phyloP scores from a whole-genome alignment of 2,797 vertebrate genomes.

The Coreius guichenoti region DNA sequence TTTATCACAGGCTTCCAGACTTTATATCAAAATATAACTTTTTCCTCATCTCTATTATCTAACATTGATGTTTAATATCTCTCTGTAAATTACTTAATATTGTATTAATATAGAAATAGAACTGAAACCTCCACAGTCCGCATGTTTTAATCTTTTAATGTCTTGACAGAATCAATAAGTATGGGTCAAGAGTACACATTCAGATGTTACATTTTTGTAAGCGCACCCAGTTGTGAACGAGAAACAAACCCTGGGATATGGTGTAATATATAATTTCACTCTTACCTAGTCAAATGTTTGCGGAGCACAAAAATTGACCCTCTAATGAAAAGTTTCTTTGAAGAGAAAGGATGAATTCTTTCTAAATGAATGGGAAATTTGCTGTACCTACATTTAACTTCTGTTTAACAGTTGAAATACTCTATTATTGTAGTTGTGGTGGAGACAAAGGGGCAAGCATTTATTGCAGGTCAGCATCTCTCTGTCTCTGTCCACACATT shows the following conservation, averaged over 20 bases:
- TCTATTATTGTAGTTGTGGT: neutral
- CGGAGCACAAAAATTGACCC: neutral
- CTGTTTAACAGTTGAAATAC: neutral
- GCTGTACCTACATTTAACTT: neutral
- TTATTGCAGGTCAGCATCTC: constrained; percentile 5
- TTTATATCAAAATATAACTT: neutral
- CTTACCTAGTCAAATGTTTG: neutral
- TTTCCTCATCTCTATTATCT: neutral
- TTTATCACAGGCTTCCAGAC: constrained; percentile 1
- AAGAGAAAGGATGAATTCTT: neutral
- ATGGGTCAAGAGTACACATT: neutral
- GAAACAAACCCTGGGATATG: neutral
- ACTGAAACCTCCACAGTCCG: neutral
- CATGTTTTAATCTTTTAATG: neutral
- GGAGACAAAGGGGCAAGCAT: neutral
- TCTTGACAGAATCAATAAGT: neutral
- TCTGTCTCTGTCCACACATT: neutral
- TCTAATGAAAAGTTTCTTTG: neutral
- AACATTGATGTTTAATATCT: neutral
- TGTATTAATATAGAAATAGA: neutral
- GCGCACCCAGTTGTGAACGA: neutral
- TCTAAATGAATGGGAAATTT: neutral
- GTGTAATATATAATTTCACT: neutral
- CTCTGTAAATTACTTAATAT: neutral
- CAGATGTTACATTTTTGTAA: neutral